These are phyloP conservation scores for Trichogramma pretiosum DNA, from an alignment of 1,140 invertebrate species.

Conservation along the genomic window DNA sequence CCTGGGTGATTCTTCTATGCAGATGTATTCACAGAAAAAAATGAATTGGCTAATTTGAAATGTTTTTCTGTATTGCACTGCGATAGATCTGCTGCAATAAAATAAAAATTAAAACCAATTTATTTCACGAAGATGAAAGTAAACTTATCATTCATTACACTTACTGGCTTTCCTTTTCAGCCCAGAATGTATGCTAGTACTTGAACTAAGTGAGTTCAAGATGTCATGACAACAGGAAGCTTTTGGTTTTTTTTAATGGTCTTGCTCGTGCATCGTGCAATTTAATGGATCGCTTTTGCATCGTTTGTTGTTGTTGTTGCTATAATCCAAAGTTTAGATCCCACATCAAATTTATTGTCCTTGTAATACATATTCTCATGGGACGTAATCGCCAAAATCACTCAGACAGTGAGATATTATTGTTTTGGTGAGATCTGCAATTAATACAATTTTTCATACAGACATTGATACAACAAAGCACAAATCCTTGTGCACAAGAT, in stretches of 20 bases:
- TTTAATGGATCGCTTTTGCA: too few species aligned
- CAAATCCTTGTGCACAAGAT: too few species aligned
- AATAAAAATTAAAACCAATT: background rate
- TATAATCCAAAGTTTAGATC: too few species aligned
- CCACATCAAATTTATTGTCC: too few species aligned
- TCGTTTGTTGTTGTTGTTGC: too few species aligned
- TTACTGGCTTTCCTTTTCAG: slow-evolving; percentile 41
- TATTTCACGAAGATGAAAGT: background rate
- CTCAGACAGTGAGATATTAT: too few species aligned
- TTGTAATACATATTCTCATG: too few species aligned
- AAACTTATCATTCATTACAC: slow-evolving; percentile 13
- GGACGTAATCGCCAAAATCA: too few species aligned
- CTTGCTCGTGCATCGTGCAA: too few species aligned
- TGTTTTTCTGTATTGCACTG: slow-evolving; percentile 38
- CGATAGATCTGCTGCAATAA: slow-evolving; percentile 30
- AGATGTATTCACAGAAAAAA: background rate
- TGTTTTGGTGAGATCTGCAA: too few species aligned
- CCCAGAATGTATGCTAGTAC: slow-evolving; percentile 31
- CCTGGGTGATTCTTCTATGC: slow-evolving; percentile 4
- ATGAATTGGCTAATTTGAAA: slow-evolving; percentile 34
- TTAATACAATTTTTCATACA: too few species aligned
- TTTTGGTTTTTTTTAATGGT: slow-evolving; percentile 38
- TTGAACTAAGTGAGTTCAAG: slow-evolving; percentile 40
- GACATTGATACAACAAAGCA: too few species aligned
- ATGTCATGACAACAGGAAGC: slow-evolving; percentile 42